Conservation (phyloP, 2,113 vertebrate genomes). For the Centropristis striata region DNA sequence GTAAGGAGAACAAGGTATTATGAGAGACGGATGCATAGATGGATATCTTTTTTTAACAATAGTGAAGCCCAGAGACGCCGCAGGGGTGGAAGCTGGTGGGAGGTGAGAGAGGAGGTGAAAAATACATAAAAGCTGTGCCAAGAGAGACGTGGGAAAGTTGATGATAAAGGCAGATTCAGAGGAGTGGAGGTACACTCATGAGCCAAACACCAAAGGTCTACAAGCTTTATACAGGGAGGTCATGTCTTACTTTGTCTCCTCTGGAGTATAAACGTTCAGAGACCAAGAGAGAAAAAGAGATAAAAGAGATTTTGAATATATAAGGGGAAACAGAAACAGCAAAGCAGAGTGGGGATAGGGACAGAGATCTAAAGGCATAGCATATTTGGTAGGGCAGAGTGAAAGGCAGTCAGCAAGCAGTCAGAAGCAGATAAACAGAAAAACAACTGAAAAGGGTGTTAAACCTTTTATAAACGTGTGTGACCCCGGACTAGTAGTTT, state of each 20-base stretch:
- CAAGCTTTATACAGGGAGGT: conserved; percentile 40
- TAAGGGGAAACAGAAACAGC: conserved; percentile 32
- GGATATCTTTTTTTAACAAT: neutral
- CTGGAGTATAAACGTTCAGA: conserved; percentile 32
- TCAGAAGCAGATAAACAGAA: conserved; percentile 36
- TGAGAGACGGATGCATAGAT: conserved; percentile 23
- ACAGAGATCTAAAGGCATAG: conserved; percentile 47
- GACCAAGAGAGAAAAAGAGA: conserved; percentile 23
- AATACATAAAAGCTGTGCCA: conserved; percentile 35
- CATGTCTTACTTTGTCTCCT: conserved; percentile 48
- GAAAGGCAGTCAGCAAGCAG: conserved; percentile 23
- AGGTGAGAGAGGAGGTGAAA: conserved; percentile 34
- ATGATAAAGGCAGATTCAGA: conserved; percentile 40
- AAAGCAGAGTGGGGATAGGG: conserved; percentile 28
- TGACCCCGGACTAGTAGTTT: conserved; percentile 16
- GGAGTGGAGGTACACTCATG: conserved; percentile 13
- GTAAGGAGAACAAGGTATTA: neutral
- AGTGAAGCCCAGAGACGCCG: conserved; percentile 1
- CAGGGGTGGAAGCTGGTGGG: neutral
- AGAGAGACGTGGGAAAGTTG: conserved; percentile 27
- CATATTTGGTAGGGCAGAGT: conserved; percentile 34
- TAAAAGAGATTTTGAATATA: conserved; percentile 23
- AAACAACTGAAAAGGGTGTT: conserved; percentile 16
- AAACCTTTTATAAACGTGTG: conserved; percentile 13
- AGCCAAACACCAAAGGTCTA: conserved; percentile 45